Percentiles rank a stretch among this genome's conserved stretches.
Conservation (phyloP, 2,113 vertebrate species). For the Hyla sarda region DNA sequence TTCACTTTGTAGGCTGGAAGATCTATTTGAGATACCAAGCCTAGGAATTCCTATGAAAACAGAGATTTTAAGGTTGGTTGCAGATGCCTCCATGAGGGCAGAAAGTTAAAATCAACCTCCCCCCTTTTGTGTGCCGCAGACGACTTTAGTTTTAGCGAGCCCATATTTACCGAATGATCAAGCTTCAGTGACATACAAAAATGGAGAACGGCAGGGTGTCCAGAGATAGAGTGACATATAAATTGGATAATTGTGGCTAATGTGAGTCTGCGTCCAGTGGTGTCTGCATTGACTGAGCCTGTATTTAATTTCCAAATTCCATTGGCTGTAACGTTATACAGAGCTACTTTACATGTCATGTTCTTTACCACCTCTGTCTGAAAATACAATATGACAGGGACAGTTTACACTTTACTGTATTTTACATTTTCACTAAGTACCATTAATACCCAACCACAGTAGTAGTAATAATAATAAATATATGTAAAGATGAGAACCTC, state of each 20-base stretch:
- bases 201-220: slow-evolving; percentile 12
- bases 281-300: not conserved
- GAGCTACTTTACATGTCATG: not conserved
- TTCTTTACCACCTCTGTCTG: not conserved
- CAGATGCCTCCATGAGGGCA: slow-evolving; percentile 13
- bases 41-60: slow-evolving; percentile 26
- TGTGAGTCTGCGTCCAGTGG: not conserved
- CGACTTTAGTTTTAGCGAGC: not conserved
- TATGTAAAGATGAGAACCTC: not conserved
- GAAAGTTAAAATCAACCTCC: not conserved
- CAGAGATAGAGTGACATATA: slow-evolving; percentile 25
- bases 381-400: not conserved
- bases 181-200: not conserved
- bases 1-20: slow-evolving; percentile 25
- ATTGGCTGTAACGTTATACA: slow-evolving; percentile 45
- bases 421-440: not conserved
- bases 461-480: not conserved
- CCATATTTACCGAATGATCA: not conserved
- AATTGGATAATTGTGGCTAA: slow-evolving; percentile 36
- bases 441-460: not conserved
- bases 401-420: not conserved
- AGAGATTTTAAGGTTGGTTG: slow-evolving; percentile 30
- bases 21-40: slow-evolving; percentile 12
- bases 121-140: not conserved
- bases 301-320: slow-evolving; percentile 47